These are phyloP conservation scores for Tricholaema leucomelas DNA, from an alignment of 2,113 vertebrate species.

Conservation along the genomic window DNA sequence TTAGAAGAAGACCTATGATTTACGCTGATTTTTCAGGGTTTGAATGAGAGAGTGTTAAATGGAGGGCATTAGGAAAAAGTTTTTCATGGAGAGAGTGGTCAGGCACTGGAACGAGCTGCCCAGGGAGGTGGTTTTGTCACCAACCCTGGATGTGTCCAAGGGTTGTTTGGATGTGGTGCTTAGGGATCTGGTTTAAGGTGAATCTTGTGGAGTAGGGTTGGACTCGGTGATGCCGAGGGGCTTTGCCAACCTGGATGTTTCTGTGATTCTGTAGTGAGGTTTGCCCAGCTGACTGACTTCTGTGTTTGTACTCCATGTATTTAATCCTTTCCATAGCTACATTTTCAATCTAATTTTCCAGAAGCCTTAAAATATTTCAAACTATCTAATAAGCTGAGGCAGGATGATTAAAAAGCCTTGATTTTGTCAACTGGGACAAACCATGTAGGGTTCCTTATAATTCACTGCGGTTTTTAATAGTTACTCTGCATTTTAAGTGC, in stretches of 20 bases:
- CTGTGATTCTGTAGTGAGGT: not conserved
- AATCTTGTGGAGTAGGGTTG: no score
- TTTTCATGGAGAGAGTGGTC: no score
- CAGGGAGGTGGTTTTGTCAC: no score
- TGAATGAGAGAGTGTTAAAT: not conserved
- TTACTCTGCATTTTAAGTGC: not conserved
- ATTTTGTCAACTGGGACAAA: no score
- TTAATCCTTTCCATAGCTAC: not conserved
- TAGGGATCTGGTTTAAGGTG: no score
- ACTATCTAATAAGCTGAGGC: not conserved
- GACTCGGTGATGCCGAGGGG: no score
- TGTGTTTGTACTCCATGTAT: not conserved
- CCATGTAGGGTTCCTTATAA: not conserved
- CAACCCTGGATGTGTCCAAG: no score
- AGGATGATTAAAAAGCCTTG: not conserved
- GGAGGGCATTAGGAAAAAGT: no score
- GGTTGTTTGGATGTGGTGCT: no score
- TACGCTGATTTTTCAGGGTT: not conserved
- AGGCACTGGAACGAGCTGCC: no score
- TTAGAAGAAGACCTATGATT: not conserved
- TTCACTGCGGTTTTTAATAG: not conserved
- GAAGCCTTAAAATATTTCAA: not conserved
- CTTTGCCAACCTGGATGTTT: no score
- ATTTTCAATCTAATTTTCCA: not conserved
- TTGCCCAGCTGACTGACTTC: not conserved